Percentiles rank a stretch among this genome's conserved stretches.
phyloP scores from a whole-genome alignment of 2,113 vertebrate genomes.

The Rostratula benghalensis region DNA sequence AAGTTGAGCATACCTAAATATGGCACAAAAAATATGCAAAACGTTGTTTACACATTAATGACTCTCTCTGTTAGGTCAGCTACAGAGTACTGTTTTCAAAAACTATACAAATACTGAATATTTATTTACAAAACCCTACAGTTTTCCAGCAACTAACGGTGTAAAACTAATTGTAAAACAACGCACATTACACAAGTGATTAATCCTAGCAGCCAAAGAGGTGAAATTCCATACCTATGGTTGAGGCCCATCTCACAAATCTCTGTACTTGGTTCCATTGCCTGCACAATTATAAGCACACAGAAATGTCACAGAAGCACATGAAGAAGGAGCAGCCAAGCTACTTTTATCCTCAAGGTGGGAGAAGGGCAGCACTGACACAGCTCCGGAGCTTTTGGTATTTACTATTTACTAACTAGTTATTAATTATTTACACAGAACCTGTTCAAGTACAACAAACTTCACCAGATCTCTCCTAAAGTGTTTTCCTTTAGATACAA shows the following conservation, averaged over 20 bases:
- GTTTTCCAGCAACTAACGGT: neutral
- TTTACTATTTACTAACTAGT: no score
- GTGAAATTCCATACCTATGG: slow-evolving; percentile 57
- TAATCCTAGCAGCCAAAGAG: neutral
- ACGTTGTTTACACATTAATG: neutral
- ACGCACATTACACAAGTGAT: neutral
- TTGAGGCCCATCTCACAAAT: slow-evolving; percentile 65
- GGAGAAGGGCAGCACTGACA: neutral
- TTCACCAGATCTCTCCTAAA: neutral
- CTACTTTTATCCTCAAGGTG: neutral
- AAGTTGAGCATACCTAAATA: neutral
- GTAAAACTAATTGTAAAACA: neutral
- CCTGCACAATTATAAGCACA: slow-evolving; percentile 62
- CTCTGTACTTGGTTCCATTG: slow-evolving; percentile 63
- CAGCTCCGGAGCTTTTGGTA: neutral
- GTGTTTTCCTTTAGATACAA: neutral
- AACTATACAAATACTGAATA: neutral
- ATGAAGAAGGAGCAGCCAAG: neutral
- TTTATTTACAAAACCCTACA: accelerated
- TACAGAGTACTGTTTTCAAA: neutral
- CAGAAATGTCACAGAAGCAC: neutral
- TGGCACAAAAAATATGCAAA: neutral
- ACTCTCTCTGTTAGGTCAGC: neutral
- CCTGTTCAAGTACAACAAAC: neutral
- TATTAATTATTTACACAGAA: neutral